phyloP scores from a whole-genome alignment of 2,113 vertebrate genomes.

The Actenoides lindsayi region DNA sequence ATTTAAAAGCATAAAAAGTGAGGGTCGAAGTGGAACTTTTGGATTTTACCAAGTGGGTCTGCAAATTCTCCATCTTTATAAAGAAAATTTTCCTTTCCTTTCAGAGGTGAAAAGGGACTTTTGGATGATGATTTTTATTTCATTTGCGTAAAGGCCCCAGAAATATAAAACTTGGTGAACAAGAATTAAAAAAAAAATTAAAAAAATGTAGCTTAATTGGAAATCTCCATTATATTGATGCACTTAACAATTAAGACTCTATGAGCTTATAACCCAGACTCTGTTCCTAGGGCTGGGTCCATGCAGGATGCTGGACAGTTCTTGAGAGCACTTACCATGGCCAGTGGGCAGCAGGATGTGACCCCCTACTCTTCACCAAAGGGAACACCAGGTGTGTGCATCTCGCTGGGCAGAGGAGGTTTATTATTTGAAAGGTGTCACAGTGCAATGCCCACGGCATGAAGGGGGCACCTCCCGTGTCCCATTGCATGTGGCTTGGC shows the following conservation, averaged over 20 bases:
- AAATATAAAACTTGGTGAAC: neutral
- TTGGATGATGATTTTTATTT: neutral
- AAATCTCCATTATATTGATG: neutral
- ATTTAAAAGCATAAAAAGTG: neutral
- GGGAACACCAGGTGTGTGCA: neutral
- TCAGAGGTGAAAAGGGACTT: neutral
- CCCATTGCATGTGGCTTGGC: neutral
- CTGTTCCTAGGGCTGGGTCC: rapidly evolving
- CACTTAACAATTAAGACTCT: neutral
- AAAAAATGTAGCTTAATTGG: neutral
- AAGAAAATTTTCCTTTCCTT: neutral
- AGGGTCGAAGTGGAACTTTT: neutral
- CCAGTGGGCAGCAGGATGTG: neutral
- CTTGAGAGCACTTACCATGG: neutral
- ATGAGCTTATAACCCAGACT: neutral
- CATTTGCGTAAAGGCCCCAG: neutral
- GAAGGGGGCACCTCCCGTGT: neutral
- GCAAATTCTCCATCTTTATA: neutral
- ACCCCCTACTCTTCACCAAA: rapidly evolving
- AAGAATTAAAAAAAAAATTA: neutral
- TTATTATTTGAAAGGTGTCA: neutral
- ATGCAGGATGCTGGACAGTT: neutral
- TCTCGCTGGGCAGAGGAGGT: neutral
- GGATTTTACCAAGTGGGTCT: neutral
- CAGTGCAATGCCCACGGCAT: neutral